phyloP scores from a whole-genome alignment of 2,113 vertebrate genomes.

The Perca schrenkii region DNA sequence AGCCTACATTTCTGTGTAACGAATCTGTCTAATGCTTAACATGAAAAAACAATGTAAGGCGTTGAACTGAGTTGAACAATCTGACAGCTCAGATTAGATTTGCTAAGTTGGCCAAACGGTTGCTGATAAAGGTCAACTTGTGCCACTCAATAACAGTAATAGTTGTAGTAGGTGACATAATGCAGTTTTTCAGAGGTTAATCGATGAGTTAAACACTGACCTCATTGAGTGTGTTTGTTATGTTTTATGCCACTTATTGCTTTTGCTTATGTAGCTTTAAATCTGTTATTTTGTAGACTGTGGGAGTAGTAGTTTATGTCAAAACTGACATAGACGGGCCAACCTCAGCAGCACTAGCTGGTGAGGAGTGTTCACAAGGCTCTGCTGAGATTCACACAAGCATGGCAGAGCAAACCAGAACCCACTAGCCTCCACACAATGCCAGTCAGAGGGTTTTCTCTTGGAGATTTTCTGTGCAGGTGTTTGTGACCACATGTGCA shows the following conservation, averaged over 20 bases:
- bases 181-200: too few species aligned
- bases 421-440: conserved; percentile 21
- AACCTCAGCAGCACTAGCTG: conserved; percentile 22
- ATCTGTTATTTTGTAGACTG: neutral
- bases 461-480: neutral
- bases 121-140: neutral
- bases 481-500: conserved; percentile 7
- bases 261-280: neutral
- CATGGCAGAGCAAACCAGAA: conserved; percentile 48
- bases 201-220: neutral
- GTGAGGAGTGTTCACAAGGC: conserved; percentile 57
- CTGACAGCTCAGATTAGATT: conserved; percentile 4
- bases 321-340: conserved; percentile 23
- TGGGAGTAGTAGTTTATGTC: neutral
- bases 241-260: neutral
- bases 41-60: neutral
- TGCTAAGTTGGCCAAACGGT: neutral
- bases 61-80: neutral
- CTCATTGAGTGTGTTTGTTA: neutral
- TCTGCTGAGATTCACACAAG: conserved; percentile 70
- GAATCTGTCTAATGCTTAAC: neutral
- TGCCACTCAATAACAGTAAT: neutral
- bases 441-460: neutral
- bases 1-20: neutral
- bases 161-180: neutral